Base-by-base conservation (phyloP, 2,797 vertebrate species). In the Anolis apletophallus region DNA sequence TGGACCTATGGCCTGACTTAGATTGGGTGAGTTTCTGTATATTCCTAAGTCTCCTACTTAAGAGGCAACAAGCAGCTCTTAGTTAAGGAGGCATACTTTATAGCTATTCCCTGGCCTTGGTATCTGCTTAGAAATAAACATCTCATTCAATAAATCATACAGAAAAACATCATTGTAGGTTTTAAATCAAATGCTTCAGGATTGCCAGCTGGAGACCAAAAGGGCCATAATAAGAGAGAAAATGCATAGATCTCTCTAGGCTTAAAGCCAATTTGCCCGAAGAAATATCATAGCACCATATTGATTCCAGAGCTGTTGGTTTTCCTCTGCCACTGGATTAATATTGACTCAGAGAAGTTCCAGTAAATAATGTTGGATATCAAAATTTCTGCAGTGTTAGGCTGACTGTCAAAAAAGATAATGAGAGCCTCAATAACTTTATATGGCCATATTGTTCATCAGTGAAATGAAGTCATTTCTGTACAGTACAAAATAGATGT, bases 301-400 rank as follows among this genome's bases (percentile, higher is more conserved):
- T 93, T 84, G 92, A 95, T 93, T 91, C 74, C 64, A 50, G 1
- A 46, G 36, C 29, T 34, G 73, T 57, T 34, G 29, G 54, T 59
- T 13, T 57, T 54, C 69, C 86, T 91, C 89, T 79, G 64, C 81
- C 90, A 80, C 2, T 21, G 88, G 74, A 89, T 90, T 93, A 72
- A 79, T 91, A 77, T 72, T 87, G 87, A 92, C 85, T 71, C 29
- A 21, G 50, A 81, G 64, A 75, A 87, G 79, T 83, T 91, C 87
- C 90, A 83, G 84, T 94, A 93, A 93, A 92, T 90, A 95, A 91
- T 59, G 73, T 8, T 26, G 67, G 88, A 87, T 52, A 85, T 87
- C 69, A 89, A 86, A 90, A 86, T 54, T 81, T 71, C 68, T 90
- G 68, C 80, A 50, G 54, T 12, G 87, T 89, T 85, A 21, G 13